Percentiles rank a stretch among this genome's conserved stretches.
Conservation (phyloP, 2,113 vertebrate genomes). For the Cyanocitta stelleri region DNA sequence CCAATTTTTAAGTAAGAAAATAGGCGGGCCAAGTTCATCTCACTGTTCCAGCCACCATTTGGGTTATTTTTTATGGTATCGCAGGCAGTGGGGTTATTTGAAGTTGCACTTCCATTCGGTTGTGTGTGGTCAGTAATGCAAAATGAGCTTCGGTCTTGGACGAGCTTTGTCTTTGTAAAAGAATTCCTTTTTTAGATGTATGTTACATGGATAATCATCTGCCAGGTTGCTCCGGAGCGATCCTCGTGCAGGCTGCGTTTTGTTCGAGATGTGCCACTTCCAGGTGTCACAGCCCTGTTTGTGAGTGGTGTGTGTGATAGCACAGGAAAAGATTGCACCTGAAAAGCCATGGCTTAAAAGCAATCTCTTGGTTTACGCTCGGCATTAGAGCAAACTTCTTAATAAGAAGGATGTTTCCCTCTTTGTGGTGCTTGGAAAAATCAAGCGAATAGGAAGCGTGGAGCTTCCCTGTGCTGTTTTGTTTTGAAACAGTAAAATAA, state of each 20-base stretch:
- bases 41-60: rapidly evolving
- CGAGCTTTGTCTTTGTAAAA: not conserved
- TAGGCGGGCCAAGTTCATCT: not conserved
- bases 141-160: not conserved
- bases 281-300: not conserved
- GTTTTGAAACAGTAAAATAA: not conserved
- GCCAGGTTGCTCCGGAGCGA: not conserved
- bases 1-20: not conserved
- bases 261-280: not conserved
- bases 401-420: not conserved
- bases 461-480: not conserved
- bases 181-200: not conserved
- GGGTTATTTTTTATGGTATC: not conserved
- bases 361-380: rapidly evolving
- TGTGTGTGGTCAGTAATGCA: not conserved
- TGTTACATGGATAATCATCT: not conserved
- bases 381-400: not conserved
- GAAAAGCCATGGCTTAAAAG: not conserved
- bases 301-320: not conserved
- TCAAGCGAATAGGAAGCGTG: not conserved
- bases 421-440: not conserved
- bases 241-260: not conserved
- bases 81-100: not conserved
- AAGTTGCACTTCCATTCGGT: not conserved
- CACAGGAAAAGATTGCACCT: not conserved